Conservation (phyloP, 2,113 vertebrate genomes). For the Lanius ludovicianus region DNA sequence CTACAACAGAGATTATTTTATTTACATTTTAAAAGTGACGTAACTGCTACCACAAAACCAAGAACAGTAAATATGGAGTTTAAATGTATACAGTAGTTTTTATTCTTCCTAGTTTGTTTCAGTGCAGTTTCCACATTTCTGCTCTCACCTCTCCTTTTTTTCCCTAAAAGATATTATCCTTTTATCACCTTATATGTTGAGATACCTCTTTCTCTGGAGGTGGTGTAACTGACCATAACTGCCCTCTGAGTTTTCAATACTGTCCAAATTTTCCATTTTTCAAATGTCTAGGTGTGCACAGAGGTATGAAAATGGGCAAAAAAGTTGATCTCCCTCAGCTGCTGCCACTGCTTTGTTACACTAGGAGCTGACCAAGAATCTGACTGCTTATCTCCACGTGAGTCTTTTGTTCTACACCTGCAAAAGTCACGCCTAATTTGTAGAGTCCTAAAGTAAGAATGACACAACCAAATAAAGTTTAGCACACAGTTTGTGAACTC, state of each 20-base stretch:
- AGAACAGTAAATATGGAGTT: background rate
- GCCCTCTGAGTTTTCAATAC: background rate
- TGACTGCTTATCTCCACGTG: background rate
- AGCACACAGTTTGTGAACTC: background rate
- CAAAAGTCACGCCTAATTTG: background rate
- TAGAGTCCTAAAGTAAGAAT: background rate
- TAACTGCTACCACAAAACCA: background rate
- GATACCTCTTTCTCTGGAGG: background rate
- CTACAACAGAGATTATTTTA: background rate
- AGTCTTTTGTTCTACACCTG: conserved; percentile 31
- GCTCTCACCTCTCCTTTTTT: background rate
- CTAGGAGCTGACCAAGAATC: background rate
- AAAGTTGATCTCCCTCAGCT: background rate
- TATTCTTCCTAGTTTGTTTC: background rate
- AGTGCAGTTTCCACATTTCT: background rate
- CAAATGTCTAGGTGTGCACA: background rate
- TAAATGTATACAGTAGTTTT: background rate
- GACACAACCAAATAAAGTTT: conserved; percentile 1
- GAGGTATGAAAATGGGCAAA: background rate
- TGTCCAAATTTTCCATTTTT: background rate
- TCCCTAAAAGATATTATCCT: background rate
- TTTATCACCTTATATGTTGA: background rate
- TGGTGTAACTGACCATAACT: background rate
- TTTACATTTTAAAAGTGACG: background rate
- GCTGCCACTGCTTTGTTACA: background rate